phyloP scores from a whole-genome alignment of 1,140 invertebrate species.

The Babylonia areolata region DNA sequence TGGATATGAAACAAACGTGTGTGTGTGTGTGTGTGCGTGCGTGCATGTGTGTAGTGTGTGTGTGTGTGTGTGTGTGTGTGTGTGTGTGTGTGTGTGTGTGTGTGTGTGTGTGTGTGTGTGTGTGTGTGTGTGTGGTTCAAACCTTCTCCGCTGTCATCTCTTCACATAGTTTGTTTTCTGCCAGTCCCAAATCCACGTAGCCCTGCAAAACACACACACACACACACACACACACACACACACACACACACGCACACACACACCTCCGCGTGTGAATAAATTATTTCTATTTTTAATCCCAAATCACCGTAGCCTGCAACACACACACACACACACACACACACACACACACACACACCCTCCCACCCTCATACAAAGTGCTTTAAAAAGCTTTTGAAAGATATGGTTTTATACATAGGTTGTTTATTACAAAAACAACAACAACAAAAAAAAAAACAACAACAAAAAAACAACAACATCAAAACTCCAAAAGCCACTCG shows the following conservation, averaged over 20 bases:
- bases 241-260: slow-evolving; percentile 18
- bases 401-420: too few species aligned
- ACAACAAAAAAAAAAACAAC: too few species aligned
- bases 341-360: too few species aligned
- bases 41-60: background rate
- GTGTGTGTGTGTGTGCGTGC: background rate
- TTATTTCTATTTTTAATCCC: too few species aligned
- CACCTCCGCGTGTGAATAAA: too few species aligned
- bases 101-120: background rate
- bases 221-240: slow-evolving; percentile 19
- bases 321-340: background rate
- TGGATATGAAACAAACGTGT: too few species aligned
- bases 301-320: too few species aligned
- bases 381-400: too few species aligned
- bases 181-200: slow-evolving; percentile 38
- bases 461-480: too few species aligned
- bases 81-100: background rate
- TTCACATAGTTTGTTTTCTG: slow-evolving; percentile 43
- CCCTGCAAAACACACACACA: slow-evolving; percentile 34
- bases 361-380: too few species aligned
- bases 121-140: background rate
- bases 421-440: too few species aligned
- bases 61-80: background rate
- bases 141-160: slow-evolving; percentile 36
- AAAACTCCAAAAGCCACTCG: too few species aligned